Conservation (phyloP, 2,113 vertebrate species). For the Chaetura pelagica region DNA sequence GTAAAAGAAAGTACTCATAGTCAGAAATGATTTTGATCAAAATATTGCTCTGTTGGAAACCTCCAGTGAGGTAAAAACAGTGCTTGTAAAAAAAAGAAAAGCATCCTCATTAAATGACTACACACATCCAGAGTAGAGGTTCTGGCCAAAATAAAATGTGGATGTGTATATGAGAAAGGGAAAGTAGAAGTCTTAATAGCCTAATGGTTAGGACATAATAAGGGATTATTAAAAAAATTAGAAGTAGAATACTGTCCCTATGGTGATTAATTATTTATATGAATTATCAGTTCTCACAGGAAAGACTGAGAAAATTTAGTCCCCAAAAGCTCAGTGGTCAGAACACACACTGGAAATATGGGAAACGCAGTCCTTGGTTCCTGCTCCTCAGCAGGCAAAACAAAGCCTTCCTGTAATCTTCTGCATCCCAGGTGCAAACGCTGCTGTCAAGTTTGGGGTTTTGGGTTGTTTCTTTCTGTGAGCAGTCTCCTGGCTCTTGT, state of each 20-base stretch:
- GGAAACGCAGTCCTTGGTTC: not conserved
- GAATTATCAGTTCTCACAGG: not conserved
- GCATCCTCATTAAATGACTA: not conserved
- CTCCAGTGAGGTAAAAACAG: not conserved
- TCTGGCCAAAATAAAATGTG: not conserved
- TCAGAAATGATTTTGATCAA: not conserved
- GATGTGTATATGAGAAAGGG: not conserved
- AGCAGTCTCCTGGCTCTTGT: not conserved
- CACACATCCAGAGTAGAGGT: not conserved
- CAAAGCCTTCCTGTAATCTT: not conserved
- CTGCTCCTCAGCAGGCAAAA: not conserved
- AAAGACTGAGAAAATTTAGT: not conserved
- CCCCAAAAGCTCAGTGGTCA: not conserved
- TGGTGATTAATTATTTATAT: conserved; percentile 13
- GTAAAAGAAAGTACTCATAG: not conserved
- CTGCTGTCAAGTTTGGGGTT: not conserved
- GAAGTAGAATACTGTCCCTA: not conserved
- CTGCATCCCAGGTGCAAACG: not conserved
- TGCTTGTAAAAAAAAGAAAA: not conserved
- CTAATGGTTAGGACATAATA: not conserved
- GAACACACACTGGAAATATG: not conserved
- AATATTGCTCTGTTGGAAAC: not conserved
- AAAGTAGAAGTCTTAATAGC: not conserved
- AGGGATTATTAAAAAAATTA: not conserved
- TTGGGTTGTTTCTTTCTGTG: not conserved